Base-by-base conservation (phyloP, 2,113 vertebrate species). In the Rhegmatorhina hoffmannsi region DNA sequence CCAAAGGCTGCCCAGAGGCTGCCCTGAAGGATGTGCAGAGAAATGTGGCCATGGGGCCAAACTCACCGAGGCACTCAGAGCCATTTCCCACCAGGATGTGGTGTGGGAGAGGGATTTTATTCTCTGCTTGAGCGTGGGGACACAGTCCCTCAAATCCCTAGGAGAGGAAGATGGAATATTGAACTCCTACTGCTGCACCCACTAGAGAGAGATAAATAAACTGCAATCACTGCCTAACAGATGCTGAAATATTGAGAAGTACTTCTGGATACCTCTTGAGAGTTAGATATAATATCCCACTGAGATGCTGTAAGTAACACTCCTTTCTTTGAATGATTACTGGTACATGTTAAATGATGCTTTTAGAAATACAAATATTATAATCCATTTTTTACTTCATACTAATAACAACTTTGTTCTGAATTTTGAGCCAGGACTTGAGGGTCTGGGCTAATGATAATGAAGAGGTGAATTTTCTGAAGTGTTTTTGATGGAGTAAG, bases 241-340 rank as follows among this genome's bases (percentile, higher is more conserved):
- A 92, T 91, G 95, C 79, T 96, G 80, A 95, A 96, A 96, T 93
- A 93, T 33, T 96, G 96, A 97, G 88, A 59, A 97, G 85, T 72
- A 77, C 75, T 97, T 96, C 52, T 89, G 72, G 64, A 82, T 93
- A 68, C 92, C 94, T 96, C 93, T 86, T 86, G 96, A 97, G 94
- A 90, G 31, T 60, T 87, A 89, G 68, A 56, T 47, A n/a, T 56
- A 90, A 81, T 19, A 68, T 72, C 76, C 93, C 92, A 78, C 76
- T 29, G 92, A 89, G 83, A 94, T 47, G 16, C 73, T 84, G 16
- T 62, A 44, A 92, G 94, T 73, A 60, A 80, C 18, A 80, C 18
- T 84, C 49, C 60, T 90, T 80, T 93, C 82, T 90, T 31, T 60
- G 79, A 94, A 94, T 77, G 85, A 90, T 93, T 91, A 94, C 64